Percentiles rank a stretch among this genome's conserved stretches.
Evolutionary conservation across 2,113 vertebrate species (phyloP).

Genomic region (Pholis gunnellus): DNA sequence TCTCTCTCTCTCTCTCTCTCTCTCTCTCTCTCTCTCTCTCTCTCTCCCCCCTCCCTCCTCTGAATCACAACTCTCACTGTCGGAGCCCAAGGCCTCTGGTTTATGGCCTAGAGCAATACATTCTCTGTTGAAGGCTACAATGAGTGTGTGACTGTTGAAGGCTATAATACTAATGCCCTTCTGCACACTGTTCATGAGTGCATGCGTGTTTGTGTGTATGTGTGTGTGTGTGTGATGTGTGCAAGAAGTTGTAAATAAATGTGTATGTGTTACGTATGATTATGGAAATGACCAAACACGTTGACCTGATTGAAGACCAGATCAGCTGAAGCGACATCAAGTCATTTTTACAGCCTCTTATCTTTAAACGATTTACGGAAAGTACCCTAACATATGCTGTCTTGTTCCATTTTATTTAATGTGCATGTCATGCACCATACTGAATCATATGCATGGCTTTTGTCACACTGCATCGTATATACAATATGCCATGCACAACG

Average conservation of each 20-base stretch:
- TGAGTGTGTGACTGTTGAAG: constrained; percentile 66
- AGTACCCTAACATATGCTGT: constrained; percentile 4
- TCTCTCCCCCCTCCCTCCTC: not conserved
- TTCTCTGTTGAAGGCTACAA: constrained; percentile 66
- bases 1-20: no score
- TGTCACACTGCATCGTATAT: constrained; percentile 10
- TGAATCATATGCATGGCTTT: constrained; percentile 7
- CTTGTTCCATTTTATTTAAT: constrained; percentile 15
- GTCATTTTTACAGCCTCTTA: constrained; percentile 36
- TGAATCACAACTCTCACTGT: constrained; percentile 47
- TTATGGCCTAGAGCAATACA: constrained; percentile 70
- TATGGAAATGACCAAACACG: constrained; percentile 19
- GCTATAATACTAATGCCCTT: constrained; percentile 55
- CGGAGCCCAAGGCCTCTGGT: constrained; percentile 67
- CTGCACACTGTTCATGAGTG: constrained; percentile 13
- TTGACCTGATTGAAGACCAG: constrained; percentile 36
- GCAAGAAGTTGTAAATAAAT: constrained; percentile 21
- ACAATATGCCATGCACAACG: not conserved
- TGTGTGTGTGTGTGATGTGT: not conserved
- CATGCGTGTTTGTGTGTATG: not conserved
- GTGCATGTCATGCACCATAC: not conserved
- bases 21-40: no score
- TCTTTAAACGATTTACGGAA: not conserved
- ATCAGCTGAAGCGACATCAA: constrained; percentile 17
- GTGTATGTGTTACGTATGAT: constrained; percentile 38